Evolutionary conservation across 2,113 vertebrate species (phyloP).

Genomic region (Corynorhinus townsendii): DNA sequence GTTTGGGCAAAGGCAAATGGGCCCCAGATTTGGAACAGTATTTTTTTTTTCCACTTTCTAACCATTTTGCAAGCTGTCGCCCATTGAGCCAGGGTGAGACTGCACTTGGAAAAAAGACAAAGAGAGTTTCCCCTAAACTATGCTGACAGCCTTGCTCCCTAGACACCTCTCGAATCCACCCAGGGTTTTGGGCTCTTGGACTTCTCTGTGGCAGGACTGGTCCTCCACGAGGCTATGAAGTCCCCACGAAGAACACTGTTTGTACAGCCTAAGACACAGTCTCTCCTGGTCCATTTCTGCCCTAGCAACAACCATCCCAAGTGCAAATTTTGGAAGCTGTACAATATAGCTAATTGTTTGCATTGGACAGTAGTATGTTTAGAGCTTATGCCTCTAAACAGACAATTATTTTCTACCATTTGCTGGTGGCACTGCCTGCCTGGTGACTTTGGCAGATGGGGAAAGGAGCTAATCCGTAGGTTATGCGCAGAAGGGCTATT

Average conservation of each 20-base stretch:
- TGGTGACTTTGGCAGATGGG: conserved; percentile 72
- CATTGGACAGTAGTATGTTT: conserved; percentile 59
- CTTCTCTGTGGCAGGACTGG: background rate
- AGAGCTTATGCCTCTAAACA: conserved; percentile 53
- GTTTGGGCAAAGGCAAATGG: background rate
- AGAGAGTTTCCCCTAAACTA: background rate
- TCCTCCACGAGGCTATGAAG: background rate
- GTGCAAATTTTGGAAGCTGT: conserved; percentile 6
- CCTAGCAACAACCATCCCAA: conserved; percentile 30
- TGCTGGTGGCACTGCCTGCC: conserved; percentile 59
- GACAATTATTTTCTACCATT: conserved; percentile 67
- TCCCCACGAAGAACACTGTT: background rate
- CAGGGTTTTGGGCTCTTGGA: background rate
- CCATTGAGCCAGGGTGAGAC: background rate
- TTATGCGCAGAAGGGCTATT: conserved; percentile 74
- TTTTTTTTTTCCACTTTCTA: background rate
- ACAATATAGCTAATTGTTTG: conserved; percentile 64
- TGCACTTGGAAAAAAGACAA: conserved; percentile 40
- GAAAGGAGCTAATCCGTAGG: conserved; percentile 67
- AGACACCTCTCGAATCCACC: background rate
- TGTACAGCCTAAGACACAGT: background rate
- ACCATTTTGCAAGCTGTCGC: conserved; percentile 29
- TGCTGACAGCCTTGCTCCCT: background rate
- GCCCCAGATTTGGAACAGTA: background rate
- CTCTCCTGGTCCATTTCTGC: background rate